These are phyloP conservation scores for Trichopria drosophilae DNA, from an alignment of 2,888 invertebrate genomes.

Conservation along the genomic window DNA sequence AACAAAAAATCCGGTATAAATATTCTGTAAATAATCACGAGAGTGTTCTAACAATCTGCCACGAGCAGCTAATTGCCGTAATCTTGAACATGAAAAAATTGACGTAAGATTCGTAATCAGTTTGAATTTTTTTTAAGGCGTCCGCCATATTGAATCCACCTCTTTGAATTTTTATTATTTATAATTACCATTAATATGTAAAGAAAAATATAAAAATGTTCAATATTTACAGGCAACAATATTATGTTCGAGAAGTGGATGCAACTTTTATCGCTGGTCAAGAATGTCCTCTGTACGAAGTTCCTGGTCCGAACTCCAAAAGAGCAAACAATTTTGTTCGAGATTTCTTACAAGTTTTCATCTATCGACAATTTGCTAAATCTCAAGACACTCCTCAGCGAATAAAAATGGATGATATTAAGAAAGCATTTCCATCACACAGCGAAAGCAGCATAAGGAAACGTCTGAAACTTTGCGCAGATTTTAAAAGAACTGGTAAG, in stretches of 20 bases:
- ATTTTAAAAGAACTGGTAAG: conserved; percentile 90
- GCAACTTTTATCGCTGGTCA: conserved; percentile 91
- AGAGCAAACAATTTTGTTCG: conserved; percentile 95
- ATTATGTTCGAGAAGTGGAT: conserved; percentile 87
- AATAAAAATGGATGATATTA: conserved; percentile 98
- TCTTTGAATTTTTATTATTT: no score
- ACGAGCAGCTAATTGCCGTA: no score
- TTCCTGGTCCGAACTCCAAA: conserved; percentile 98
- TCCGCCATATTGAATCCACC: no score
- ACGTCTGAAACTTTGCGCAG: conserved; percentile 92
- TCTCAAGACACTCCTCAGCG: conserved; percentile 87
- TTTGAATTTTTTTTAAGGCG: no score
- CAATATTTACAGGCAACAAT: conserved; percentile 67
- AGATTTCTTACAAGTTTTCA: conserved; percentile 97
- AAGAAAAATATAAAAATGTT: not conserved
- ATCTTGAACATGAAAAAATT: no score
- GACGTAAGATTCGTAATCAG: no score
- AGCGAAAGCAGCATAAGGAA: conserved; percentile 97
- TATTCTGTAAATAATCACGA: no score
- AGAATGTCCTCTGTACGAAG: conserved; percentile 94
- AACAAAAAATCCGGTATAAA: no score
- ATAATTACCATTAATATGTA: no score
- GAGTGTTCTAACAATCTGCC: no score
- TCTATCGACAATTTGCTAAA: conserved; percentile 96
- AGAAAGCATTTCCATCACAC: conserved; percentile 94